phyloP scores from a whole-genome alignment of 2,113 vertebrate species.

The Pseudopodoces humilis region DNA sequence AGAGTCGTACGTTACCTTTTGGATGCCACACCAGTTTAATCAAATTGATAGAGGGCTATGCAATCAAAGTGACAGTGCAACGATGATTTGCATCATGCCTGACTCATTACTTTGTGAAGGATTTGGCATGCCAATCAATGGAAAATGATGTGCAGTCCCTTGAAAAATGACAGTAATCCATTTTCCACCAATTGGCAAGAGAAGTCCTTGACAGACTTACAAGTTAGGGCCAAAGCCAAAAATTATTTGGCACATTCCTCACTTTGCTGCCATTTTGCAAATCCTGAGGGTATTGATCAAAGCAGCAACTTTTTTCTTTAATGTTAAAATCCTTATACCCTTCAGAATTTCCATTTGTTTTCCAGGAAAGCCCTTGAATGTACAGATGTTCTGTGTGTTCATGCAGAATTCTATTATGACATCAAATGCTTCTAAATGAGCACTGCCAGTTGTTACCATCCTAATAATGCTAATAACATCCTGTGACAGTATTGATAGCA shows the following conservation, averaged over 20 bases:
- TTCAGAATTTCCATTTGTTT: conserved; percentile 25
- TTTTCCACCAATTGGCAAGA: conserved; percentile 79
- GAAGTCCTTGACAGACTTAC: conserved; percentile 73
- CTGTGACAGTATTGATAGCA: not conserved
- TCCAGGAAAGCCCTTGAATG: not conserved
- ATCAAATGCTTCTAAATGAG: not conserved
- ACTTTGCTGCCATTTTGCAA: conserved; percentile 62
- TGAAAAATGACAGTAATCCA: conserved; percentile 78
- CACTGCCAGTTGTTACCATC: not conserved
- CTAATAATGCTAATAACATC: not conserved
- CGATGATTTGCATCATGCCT: conserved; percentile 79
- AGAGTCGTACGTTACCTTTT: conserved; percentile 70
- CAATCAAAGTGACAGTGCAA: conserved; percentile 82
- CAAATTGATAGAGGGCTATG: conserved; percentile 78
- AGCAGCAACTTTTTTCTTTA: conserved; percentile 25
- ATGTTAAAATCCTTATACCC: not conserved
- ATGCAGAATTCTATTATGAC: not conserved
- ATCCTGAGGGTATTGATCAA: conserved; percentile 59
- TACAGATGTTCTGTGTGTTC: not conserved
- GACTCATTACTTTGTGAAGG: conserved; percentile 80
- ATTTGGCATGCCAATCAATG: conserved; percentile 83
- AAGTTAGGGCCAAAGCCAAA: conserved; percentile 74
- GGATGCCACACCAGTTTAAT: conserved; percentile 76
- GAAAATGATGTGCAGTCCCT: conserved; percentile 73
- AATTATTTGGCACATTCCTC: conserved; percentile 66